Evolutionary conservation across 2,797 vertebrate species (phyloP), one percentile per base, ranked within the genome.

Genomic region (Poecilia velifera): DNA sequence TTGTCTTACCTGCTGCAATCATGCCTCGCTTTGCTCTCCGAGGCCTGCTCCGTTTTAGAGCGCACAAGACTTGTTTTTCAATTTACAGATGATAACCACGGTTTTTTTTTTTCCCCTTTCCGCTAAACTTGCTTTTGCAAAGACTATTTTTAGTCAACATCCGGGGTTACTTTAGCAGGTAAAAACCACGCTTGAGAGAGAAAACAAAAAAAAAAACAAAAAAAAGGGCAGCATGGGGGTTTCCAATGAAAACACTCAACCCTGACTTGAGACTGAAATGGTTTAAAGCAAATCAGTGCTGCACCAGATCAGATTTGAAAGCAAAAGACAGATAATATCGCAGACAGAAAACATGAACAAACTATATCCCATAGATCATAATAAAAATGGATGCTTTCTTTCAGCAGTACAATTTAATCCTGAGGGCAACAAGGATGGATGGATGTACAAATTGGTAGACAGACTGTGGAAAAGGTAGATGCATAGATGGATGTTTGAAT

Each of bases 1-100:
- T 91, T 88, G 88, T 93, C 86, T 92, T 93, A 94, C 93, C 93
- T 93, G 90, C 78, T 87, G 86, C 89, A 92, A 91, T 91, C 89
- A 87, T 76, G 83, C 82, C 83, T 74, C 25, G 73, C 85, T 87
- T 83, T 88, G 89, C 90, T 89, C 92, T 93, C 87, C 0, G 34
- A 83, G 85, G 87, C 76, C 82, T 73, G 81, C 66, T 89, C 78
- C 84, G 86, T 91, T 91, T 92, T 82, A 86, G 86, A 81, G 90
- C 81, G 74, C 87, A 78, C 86, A 75, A 91, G 89, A 94, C 92
- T 93, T 92, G 91, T 89, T 92, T 93, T 93, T 92, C 88, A 92
- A 94, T 93, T 90, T 91, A 88, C 94, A 92, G 91, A 94, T 91
- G 89, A 94, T 88, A 93, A 89, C 89, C 89, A 87, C 91, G 85